Base-by-base conservation (phyloP, 1,140 invertebrate species). In the Alviniconcha marisindica region DNA sequence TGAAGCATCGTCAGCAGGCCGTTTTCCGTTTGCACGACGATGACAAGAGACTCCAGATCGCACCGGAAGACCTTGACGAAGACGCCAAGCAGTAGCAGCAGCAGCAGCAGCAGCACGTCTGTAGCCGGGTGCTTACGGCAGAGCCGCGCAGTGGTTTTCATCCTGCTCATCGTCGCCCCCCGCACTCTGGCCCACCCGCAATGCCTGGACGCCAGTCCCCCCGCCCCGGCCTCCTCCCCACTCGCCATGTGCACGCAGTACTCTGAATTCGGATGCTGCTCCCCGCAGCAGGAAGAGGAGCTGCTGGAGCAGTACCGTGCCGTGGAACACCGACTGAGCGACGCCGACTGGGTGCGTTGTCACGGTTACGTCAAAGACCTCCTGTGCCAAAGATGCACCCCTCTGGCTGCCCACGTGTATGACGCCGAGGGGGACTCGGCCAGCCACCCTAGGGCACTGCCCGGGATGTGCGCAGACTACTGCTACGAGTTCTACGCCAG, bases 331-430 rank as follows among this genome's bases (percentile, higher is more conserved):
- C 42, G 48, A 63, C 42, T 76, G 42, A 2, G 0, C 5, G 5
- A 1, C 0, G 51, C 2, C 0, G 79, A 83, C 36, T 83, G 85
- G 85, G 7, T 33, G 2, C 28, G 63, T 56, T 92, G 91, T 84
- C 42, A 80, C 7, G 69, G 73, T 12, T 87, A 86, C 40, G 73
- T 88, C 3, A 84, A 87, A 51, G 84, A 88, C 42, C 76, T 92
- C 51, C 71, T 91, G 14, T 92, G 92, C 81, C 88, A 89, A 42
- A 84, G 84, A 31, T 92, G 92, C 86, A 91, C 91, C 0, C 92
- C 92, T 14, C 91, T 90, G 66, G 90, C 90, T 0, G 90, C 90
- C 18, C 91, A 92, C 77, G 84, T 92, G 2, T 92, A 88, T 78
- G 88, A 89, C 69, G 83, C 86, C 1, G 91, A 92, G 54, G 71